phyloP scores from a whole-genome alignment of 92 coral and sea anemone species.

The Phenganax marumi region DNA sequence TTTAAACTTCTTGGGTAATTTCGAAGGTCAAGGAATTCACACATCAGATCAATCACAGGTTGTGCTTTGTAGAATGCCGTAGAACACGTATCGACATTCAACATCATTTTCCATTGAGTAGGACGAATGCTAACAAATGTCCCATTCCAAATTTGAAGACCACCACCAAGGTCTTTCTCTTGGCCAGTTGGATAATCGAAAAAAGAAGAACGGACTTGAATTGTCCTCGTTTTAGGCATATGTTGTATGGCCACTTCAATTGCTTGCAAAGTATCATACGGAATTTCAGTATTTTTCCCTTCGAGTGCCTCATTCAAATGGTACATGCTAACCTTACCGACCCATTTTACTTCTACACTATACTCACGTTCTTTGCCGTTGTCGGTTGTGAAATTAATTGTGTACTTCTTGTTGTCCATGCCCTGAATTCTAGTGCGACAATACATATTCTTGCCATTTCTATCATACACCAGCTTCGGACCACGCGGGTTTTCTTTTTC shows the following conservation, averaged over 20 bases:
- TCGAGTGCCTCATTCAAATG: conserved; percentile 41
- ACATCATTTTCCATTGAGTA: conserved; percentile 57
- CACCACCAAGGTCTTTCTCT: conserved; percentile 49
- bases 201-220: conserved; percentile 46
- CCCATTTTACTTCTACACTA: conserved; percentile 69
- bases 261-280: conserved; percentile 49
- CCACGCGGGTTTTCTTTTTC: conserved; percentile 49
- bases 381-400: conserved; percentile 13
- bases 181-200: conserved; percentile 33
- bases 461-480: conserved; percentile 75
- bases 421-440: conserved; percentile 61
- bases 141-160: conserved; percentile 57
- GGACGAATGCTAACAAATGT: conserved; percentile 51
- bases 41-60: conserved; percentile 62
- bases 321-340: conserved; percentile 57
- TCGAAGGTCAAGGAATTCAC: conserved; percentile 53
- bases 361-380: conserved; percentile 36
- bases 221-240: conserved; percentile 38
- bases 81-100: conserved; percentile 40
- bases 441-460: conserved; percentile 65
- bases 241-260: conserved; percentile 48
- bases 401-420: conserved; percentile 35
- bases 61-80: conserved; percentile 75
- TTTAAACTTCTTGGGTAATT: conserved; percentile 4
- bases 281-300: conserved; percentile 35